phyloP scores from a whole-genome alignment of 2,113 vertebrate genomes.

The Phalacrocorax pelagicus region DNA sequence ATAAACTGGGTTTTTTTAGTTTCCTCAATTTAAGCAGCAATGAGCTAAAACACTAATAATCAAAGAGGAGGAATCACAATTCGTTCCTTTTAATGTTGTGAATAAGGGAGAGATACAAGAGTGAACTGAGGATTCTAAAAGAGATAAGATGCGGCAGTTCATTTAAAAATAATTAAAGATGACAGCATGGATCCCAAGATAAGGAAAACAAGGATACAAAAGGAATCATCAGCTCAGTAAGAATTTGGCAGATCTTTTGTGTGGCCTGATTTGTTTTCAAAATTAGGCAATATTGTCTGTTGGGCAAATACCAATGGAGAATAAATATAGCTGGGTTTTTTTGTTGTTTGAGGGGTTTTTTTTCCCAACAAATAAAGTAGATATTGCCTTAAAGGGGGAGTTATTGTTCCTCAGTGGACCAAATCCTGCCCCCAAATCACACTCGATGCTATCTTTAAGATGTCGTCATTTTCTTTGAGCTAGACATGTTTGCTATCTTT shows the following conservation, averaged over 20 bases:
- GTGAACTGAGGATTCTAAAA: not conserved
- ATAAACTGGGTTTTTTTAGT: not conserved
- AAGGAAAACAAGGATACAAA: not conserved
- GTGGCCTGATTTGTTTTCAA: not conserved
- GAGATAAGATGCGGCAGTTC: not conserved
- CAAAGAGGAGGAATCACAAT: not conserved
- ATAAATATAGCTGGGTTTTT: not conserved
- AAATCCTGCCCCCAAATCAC: not conserved
- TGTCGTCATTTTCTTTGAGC: not conserved
- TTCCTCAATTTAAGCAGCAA: not conserved
- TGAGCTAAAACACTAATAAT: not conserved
- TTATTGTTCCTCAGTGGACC: not conserved
- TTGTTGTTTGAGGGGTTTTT: not conserved
- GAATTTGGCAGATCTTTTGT: slow-evolving; percentile 32
- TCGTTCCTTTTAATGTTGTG: not conserved
- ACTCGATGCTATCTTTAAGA: not conserved
- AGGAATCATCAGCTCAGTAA: not conserved
- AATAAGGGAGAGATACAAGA: not conserved
- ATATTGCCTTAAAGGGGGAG: not conserved
- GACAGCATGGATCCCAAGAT: slow-evolving; percentile 23
- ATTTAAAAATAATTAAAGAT: slow-evolving; percentile 29
- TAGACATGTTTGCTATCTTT: not conserved
- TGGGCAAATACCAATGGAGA: not conserved
- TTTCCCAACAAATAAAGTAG: not conserved
- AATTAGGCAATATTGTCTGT: not conserved